phyloP scores from a whole-genome alignment of 2,888 invertebrate genomes.

The Noctua janthina region DNA sequence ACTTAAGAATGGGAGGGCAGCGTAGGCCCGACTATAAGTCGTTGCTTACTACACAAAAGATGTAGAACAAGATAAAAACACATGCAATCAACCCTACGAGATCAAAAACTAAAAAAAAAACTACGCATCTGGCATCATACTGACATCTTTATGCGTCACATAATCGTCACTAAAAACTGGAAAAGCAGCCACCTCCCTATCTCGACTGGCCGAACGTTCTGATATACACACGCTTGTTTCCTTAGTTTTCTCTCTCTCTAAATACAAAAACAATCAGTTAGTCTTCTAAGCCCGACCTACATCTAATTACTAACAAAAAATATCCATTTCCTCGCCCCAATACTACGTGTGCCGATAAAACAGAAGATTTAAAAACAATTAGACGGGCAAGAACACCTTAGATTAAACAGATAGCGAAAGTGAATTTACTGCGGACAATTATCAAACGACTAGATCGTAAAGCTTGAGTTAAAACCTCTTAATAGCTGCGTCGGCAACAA shows the following conservation, averaged over 20 bases:
- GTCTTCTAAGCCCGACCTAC: background rate
- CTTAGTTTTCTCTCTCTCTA: no score
- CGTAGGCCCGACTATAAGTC: no score
- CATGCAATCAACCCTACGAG: background rate
- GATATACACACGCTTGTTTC: no score
- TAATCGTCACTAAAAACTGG: no score
- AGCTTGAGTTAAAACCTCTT: conserved; percentile 79
- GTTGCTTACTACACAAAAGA: no score
- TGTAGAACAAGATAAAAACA: no score
- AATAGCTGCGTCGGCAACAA: conserved; percentile 80
- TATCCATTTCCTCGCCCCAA: background rate
- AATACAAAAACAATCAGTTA: background rate
- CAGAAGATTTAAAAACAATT: conserved; percentile 70
- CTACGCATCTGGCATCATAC: background rate
- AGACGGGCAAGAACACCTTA: conserved; percentile 69
- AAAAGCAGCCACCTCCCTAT: no score
- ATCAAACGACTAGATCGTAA: conserved; percentile 81
- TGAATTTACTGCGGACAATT: conserved; percentile 80
- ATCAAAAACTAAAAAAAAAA: background rate
- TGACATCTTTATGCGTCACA: no score
- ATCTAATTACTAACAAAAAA: conserved; percentile 2
- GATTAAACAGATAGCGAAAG: conserved; percentile 78
- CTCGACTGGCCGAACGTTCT: no score
- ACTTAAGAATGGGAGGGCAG: no score
- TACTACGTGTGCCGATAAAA: conserved; percentile 33